Conservation (phyloP, 2,797 vertebrate species). For the Intellagama lesueurii region DNA sequence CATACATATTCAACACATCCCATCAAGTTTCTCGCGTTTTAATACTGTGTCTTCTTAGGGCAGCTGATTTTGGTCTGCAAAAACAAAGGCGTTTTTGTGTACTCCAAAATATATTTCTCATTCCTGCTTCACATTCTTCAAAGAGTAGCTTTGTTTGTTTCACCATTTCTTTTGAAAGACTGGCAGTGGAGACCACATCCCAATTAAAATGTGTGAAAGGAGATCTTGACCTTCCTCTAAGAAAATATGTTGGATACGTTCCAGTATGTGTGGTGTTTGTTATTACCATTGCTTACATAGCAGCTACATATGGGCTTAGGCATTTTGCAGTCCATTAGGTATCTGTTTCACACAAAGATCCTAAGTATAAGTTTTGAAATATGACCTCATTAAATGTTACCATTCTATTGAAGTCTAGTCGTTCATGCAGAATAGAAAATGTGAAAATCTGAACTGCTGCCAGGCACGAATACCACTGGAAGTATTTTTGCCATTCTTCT, state of each 20-base stretch:
- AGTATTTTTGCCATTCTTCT: not conserved
- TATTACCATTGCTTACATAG: constrained; percentile 15
- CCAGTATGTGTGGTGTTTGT: constrained; percentile 7
- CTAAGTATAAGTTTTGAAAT: not conserved
- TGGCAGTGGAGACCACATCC: not conserved
- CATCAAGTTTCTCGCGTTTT: not conserved
- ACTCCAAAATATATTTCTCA: constrained; percentile 27
- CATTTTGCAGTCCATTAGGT: constrained; percentile 18
- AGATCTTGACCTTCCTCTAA: constrained; percentile 13
- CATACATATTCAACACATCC: not conserved
- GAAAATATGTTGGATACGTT: not conserved
- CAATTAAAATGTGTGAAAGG: constrained; percentile 37
- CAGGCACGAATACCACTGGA: not conserved
- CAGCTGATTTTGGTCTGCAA: constrained; percentile 28
- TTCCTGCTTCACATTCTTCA: not conserved
- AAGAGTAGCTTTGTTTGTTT: constrained; percentile 1
- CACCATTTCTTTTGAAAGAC: not conserved
- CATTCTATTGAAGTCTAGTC: not conserved
- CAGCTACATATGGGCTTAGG: not conserved
- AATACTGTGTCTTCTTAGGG: not conserved
- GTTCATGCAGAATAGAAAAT: not conserved
- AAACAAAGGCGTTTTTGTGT: constrained; percentile 39
- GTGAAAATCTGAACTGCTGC: not conserved
- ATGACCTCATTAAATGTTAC: not conserved
- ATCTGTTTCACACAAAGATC: not conserved